Conservation (phyloP, 2,797 vertebrate species). For the Allobates femoralis region DNA sequence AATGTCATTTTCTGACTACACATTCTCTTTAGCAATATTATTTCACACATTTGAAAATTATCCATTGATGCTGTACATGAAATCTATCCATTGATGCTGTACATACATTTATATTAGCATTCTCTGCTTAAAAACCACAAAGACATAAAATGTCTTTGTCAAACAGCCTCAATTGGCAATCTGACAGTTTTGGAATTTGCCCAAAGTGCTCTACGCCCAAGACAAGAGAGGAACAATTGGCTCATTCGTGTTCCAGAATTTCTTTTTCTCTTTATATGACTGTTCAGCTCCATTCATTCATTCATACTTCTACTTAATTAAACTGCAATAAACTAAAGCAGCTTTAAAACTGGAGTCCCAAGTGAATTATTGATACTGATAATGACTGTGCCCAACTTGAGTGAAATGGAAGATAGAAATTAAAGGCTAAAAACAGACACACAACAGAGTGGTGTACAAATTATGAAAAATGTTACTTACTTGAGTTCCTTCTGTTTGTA, state of each 20-base stretch:
- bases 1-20: too few species aligned
- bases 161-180: not conserved
- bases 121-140: not conserved
- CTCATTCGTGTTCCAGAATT: not conserved
- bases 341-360: not conserved
- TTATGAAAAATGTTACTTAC: not conserved
- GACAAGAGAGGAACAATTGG: not conserved
- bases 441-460: not conserved
- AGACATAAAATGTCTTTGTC: not conserved
- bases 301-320: slow-evolving; percentile 7
- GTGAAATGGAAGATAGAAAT: not conserved
- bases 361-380: not conserved
- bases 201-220: not conserved
- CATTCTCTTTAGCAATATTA: too few species aligned
- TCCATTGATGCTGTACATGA: too few species aligned
- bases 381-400: not conserved
- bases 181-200: not conserved
- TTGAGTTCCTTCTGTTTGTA: too few species aligned
- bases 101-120: not conserved
- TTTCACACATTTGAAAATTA: not conserved
- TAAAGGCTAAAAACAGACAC: not conserved
- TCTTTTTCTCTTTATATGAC: not conserved
- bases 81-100: not conserved
- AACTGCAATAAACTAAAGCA: not conserved
- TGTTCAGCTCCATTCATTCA: not conserved